phyloP scores from a whole-genome alignment of 2,113 vertebrate species.

The Pterocles orientalis region DNA sequence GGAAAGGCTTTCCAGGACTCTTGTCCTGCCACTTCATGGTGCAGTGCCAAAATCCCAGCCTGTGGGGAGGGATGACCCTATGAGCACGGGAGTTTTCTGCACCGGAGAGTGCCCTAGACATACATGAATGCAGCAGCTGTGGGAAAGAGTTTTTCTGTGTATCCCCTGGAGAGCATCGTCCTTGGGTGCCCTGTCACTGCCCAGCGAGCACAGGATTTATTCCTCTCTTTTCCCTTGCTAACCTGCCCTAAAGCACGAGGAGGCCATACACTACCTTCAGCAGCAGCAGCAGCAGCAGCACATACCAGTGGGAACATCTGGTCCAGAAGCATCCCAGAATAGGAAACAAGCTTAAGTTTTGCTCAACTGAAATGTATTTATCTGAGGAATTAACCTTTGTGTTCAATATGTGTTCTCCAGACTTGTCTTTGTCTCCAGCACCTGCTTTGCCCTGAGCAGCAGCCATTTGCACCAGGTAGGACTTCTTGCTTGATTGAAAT shows the following conservation, averaged over 20 bases:
- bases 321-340: neutral
- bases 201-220: neutral
- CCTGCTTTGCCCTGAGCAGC: neutral
- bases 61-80: rapidly evolving
- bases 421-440: neutral
- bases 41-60: neutral
- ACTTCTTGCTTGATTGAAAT: neutral
- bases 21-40: neutral
- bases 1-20: neutral
- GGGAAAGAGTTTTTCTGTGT: neutral
- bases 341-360: slow-evolving; percentile 1
- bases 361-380: slow-evolving; percentile 15
- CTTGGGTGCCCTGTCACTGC: neutral
- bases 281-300: neutral
- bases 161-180: neutral
- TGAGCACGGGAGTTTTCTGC: neutral
- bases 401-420: slow-evolving; percentile 4
- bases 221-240: neutral
- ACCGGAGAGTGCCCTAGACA: rapidly evolving
- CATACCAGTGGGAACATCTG: neutral
- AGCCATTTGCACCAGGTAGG: neutral
- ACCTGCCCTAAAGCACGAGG: neutral
- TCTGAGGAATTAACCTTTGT: slow-evolving; percentile 35
- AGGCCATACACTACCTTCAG: neutral
- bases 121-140: neutral